Evolutionary conservation across 2,888 invertebrate genomes (phyloP), one percentile per base, ranked within the genome.

Genomic region (Dilophus febrilis): DNA sequence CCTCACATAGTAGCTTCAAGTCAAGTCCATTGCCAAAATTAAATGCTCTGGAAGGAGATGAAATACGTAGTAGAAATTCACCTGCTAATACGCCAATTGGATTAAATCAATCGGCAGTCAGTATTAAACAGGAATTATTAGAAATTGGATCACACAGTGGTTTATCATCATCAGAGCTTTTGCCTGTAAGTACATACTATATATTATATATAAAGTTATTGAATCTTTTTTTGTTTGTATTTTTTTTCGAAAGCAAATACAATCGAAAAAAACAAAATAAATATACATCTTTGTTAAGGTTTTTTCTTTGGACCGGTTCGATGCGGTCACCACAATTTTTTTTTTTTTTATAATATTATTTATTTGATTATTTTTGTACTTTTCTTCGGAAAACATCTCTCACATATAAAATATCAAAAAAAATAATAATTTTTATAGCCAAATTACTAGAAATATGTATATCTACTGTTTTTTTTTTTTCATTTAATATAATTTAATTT

Each of bases 21-120:
- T 68, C 71, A 62, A 72, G 70, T 64, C 71, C 71, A 51, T 59
- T 70, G 64, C 72, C 73, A 67, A 75, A 75, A 66, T 64, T 71
- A 59, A 73, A 71, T 62, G 69, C 72, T 54, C 67, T 72, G 53
- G 61, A 61, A 49, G 55, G 56, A 39, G 63, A 61, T 51, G 61
- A 61, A 47, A 55, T 58, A 45, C 56, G 62, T 40, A n/a, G n/a
- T n/a, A 60, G 55, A 45, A 62, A 63, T 43, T 62, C 63, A 34
- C 63, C 62, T 37, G 40, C 42, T 40, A 59, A 57, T 52, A 57
- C 58, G 48, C 47, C 49, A 40, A 49, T 50, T 47, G 54, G 58
- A 40, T 55, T 59, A 47, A 58, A 57, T 52, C 61, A 61, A 48
- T 59, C 61, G 51, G 55, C 60, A 52, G 54, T 61, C 53, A 62